Evolutionary conservation across 2,113 vertebrate genomes (phyloP).

Genomic region (Phodopus roborovskii): DNA sequence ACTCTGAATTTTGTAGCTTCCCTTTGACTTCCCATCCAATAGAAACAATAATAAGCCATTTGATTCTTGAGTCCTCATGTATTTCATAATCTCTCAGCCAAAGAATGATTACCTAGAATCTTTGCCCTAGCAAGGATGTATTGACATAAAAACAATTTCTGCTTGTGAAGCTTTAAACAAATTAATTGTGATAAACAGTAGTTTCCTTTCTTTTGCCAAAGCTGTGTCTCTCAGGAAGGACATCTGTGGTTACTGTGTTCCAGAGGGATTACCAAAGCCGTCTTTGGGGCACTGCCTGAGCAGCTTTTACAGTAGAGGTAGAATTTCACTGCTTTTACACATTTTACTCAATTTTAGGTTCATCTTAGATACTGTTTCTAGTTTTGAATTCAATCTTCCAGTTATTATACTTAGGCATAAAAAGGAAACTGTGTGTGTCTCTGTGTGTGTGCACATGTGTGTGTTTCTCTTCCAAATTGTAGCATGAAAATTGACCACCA

Average conservation of each 20-base stretch:
- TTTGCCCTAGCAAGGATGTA: background rate
- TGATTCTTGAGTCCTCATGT: background rate
- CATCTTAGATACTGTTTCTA: background rate
- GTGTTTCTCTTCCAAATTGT: background rate
- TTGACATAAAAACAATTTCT: background rate
- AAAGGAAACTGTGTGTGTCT: background rate
- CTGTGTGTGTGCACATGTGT: background rate
- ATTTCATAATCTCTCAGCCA: background rate
- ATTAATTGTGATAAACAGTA: background rate
- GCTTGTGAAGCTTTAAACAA: background rate
- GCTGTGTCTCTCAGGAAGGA: background rate
- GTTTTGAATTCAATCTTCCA: background rate
- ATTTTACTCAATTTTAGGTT: background rate
- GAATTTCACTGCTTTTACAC: background rate
- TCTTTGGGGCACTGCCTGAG: background rate
- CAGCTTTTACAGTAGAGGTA: background rate
- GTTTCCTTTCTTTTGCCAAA: slow-evolving; percentile 25
- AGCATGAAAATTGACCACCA: slow-evolving; percentile 50
- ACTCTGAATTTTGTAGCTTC: background rate
- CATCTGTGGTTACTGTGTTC: background rate
- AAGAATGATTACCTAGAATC: background rate
- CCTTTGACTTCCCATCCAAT: background rate
- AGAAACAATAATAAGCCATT: background rate
- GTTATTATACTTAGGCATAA: background rate
- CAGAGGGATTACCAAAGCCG: background rate